Evolutionary conservation across 2,113 vertebrate genomes (phyloP).

Genomic region (Lophochroa leadbeateri): DNA sequence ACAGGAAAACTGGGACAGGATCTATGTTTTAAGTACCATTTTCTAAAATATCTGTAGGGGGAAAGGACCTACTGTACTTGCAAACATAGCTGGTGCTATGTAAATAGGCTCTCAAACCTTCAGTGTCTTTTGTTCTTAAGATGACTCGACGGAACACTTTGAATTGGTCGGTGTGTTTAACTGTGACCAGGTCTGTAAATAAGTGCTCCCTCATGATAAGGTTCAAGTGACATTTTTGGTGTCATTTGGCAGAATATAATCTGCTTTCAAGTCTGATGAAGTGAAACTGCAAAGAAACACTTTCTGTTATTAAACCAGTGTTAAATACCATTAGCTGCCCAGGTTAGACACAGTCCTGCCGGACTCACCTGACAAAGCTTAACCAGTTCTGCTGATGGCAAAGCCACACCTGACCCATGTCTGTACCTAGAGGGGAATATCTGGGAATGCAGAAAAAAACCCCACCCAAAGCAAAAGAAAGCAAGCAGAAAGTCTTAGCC

Average conservation of each 20-base stretch:
- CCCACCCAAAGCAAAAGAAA: background rate
- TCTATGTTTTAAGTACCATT: background rate
- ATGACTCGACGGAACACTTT: background rate
- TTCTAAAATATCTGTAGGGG: background rate
- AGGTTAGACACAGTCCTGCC: background rate
- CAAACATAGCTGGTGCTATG: background rate
- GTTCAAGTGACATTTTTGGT: slow-evolving; percentile 50
- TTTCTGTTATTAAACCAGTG: background rate
- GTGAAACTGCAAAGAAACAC: background rate
- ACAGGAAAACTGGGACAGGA: background rate
- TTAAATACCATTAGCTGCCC: background rate
- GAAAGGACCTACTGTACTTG: slow-evolving; percentile 21
- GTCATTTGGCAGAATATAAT: slow-evolving; percentile 22
- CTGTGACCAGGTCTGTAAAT: slow-evolving; percentile 29
- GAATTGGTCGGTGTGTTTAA: background rate
- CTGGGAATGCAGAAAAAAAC: background rate
- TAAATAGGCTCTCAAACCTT: background rate
- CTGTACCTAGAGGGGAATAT: background rate
- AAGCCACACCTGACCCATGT: background rate
- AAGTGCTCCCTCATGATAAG: background rate
- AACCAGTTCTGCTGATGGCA: background rate
- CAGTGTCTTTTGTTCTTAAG: slow-evolving; percentile 34
- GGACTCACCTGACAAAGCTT: background rate
- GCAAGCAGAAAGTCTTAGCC: background rate
- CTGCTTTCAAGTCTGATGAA: background rate